phyloP scores from a whole-genome alignment of 2,888 invertebrate genomes.

The Diarsia rubi region DNA sequence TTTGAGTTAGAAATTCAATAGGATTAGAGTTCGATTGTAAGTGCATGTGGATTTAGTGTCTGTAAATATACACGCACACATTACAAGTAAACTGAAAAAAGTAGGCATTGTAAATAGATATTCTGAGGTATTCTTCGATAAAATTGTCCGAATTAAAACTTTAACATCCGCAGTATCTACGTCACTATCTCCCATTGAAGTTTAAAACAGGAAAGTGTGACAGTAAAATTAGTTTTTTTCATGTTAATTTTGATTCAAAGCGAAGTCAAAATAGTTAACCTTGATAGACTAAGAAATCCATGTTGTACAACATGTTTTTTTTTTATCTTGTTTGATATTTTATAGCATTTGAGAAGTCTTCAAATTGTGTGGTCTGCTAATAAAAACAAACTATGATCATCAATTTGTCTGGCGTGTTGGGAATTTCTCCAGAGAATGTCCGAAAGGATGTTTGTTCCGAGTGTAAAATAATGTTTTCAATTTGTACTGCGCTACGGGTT shows the following conservation, averaged over 20 bases:
- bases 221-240: constrained; percentile 24
- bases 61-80: background rate
- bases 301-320: constrained; percentile 6
- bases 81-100: too few relatives aligned
- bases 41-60: too few relatives aligned
- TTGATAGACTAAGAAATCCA: background rate
- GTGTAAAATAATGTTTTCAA: background rate
- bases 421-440: background rate
- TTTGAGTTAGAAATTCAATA: background rate
- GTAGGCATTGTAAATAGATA: too few relatives aligned
- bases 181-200: constrained; percentile 28
- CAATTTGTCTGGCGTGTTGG: constrained; percentile 7
- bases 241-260: constrained; percentile 44
- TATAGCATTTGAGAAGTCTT: background rate
- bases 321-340: constrained; percentile 25
- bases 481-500: background rate
- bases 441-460: background rate
- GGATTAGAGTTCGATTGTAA: background rate
- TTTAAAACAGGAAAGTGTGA: constrained; percentile 44
- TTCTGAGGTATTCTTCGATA: too few relatives aligned
- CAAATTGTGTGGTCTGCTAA: constrained; percentile 33
- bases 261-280: constrained; percentile 3
- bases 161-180: too few relatives aligned
- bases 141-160: too few relatives aligned
- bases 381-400: constrained; percentile 27